Conservation (phyloP, 1,140 invertebrate species). For the Caenorhabditis briggsae region DNA sequence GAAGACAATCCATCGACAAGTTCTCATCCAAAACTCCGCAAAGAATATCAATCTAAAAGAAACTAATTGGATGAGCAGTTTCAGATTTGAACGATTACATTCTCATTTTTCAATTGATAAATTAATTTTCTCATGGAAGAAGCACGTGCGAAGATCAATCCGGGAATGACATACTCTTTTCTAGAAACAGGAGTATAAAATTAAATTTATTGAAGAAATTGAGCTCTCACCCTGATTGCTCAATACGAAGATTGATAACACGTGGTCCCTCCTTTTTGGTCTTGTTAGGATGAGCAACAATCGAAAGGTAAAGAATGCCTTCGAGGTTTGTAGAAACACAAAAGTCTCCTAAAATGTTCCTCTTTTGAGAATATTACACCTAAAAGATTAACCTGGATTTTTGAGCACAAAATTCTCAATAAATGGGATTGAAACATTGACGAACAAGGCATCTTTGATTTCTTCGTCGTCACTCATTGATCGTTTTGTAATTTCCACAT, state of each 20-base stretch:
- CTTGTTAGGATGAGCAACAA: not conserved
- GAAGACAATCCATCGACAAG: not conserved
- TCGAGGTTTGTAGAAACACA: not conserved
- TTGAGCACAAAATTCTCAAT: slow-evolving; percentile 24
- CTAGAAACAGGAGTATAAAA: slow-evolving; percentile 2
- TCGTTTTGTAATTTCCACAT: slow-evolving; percentile 1
- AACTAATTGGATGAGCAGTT: not conserved
- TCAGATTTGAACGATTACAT: not conserved
- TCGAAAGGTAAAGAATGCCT: not conserved
- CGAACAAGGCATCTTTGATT: slow-evolving; percentile 3
- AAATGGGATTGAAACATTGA: not conserved
- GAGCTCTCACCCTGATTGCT: not conserved
- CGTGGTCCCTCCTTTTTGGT: not conserved
- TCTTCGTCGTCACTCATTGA: not conserved
- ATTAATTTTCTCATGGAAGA: not conserved
- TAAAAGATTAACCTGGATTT: slow-evolving; percentile 18
- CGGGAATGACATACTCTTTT: not conserved
- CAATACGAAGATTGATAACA: slow-evolving; percentile 1
- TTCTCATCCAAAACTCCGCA: slow-evolving; percentile 24
- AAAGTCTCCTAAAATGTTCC: slow-evolving; percentile 9
- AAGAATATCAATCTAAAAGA: slow-evolving; percentile 26
- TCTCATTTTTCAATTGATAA: slow-evolving; percentile 11
- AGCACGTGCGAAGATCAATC: slow-evolving; percentile 15
- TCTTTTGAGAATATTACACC: not conserved
- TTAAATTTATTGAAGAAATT: not conserved